A percentile compares a stretch with the other conserved stretches of the same genome.
Evolutionary conservation across 2,797 vertebrate species (phyloP).

Genomic region (Gallirallus australis): DNA sequence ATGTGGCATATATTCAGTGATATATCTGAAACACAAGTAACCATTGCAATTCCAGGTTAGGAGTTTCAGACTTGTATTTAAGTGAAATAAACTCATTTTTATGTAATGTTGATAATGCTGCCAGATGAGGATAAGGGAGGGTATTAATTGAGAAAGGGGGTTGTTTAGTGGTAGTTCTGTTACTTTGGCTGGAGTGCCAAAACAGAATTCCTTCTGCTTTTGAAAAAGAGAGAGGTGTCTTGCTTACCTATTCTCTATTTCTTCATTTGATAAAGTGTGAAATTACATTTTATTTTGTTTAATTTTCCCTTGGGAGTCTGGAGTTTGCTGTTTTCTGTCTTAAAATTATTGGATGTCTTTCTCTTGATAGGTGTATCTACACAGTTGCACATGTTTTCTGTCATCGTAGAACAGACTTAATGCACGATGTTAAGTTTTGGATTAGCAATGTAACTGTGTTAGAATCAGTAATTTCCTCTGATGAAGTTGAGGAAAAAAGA

Average conservation of each 20-base stretch:
- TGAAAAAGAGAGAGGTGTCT: neutral
- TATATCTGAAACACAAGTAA: neutral
- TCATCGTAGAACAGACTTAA: conserved; percentile 29
- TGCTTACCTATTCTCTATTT: neutral
- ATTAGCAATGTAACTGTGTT: conserved; percentile 6
- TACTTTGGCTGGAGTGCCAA: neutral
- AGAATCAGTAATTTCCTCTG: conserved; percentile 62
- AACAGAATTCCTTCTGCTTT: neutral
- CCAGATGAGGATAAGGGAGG: neutral
- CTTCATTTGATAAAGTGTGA: neutral
- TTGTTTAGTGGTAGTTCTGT: neutral
- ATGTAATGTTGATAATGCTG: neutral
- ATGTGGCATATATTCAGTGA: neutral
- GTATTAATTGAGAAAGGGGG: neutral
- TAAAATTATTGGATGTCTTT: neutral
- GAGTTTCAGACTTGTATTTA: neutral
- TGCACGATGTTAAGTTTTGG: conserved; percentile 23
- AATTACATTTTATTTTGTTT: neutral
- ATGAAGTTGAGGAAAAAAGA: conserved; percentile 33
- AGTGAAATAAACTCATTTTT: neutral
- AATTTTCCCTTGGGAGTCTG: neutral
- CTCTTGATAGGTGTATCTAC: neutral
- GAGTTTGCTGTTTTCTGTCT: neutral
- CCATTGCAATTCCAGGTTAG: neutral
- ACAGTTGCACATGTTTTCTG: conserved; percentile 30